Conservation (phyloP, 2,113 vertebrate species). For the Larimichthys polyactis region DNA sequence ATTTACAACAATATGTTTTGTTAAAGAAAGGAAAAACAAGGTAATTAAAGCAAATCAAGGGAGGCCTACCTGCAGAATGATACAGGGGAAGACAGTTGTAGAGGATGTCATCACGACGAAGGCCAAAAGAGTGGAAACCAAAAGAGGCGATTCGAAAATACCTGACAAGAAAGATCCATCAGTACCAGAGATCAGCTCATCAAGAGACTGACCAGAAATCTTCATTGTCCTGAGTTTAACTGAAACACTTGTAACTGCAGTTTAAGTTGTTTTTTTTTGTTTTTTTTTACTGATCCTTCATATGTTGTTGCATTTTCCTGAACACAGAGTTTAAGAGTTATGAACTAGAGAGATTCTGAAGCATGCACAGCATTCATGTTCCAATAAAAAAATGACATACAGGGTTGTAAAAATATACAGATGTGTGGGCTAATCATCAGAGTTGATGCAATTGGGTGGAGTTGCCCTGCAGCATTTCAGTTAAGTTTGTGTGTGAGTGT, state of each 20-base stretch:
- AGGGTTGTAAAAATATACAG: not conserved
- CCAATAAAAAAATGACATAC: not conserved
- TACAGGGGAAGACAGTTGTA: constrained; percentile 93
- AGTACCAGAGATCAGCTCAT: not conserved
- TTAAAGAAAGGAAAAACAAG: not conserved
- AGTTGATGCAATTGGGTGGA: not conserved
- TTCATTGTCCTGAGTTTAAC: not conserved
- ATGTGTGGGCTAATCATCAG: not conserved
- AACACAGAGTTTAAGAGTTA: not conserved
- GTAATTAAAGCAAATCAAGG: not conserved
- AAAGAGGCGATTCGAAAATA: constrained; percentile 92
- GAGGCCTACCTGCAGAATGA: constrained; percentile 88
- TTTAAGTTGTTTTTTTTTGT: not conserved
- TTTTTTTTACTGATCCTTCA: not conserved
- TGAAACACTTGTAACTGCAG: not conserved
- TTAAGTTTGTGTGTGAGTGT: no score
- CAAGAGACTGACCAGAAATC: not conserved
- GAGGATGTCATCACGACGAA: constrained; percentile 83
- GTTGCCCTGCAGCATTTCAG: not conserved
- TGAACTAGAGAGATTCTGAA: not conserved
- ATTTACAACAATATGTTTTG: not conserved
- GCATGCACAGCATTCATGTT: not conserved
- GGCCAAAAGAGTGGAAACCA: constrained; percentile 87
- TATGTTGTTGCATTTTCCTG: not conserved
- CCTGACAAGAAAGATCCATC: constrained; percentile 67